Evolutionary conservation across 2,888 invertebrate species (phyloP).

Genomic region (Xylota sylvarum): DNA sequence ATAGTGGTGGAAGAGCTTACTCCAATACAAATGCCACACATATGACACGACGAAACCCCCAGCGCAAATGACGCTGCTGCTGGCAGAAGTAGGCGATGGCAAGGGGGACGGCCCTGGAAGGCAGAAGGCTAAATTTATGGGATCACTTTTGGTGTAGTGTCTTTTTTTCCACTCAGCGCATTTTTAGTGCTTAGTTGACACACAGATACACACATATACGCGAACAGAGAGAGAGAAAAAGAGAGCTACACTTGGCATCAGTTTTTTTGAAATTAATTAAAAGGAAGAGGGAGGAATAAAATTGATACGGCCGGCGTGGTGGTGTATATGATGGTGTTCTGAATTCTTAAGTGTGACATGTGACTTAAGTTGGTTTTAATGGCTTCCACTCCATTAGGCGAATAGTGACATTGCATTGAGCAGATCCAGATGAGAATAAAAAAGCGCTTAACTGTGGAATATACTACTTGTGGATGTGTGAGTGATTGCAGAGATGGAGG

Average conservation of each 20-base stretch:
- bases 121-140: conserved; percentile 64
- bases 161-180: conserved; percentile 21
- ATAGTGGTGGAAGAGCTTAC: conserved; percentile 30
- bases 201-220: conserved; percentile 28
- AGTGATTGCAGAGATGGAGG: background rate
- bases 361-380: conserved; percentile 68
- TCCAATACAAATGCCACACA: conserved; percentile 51
- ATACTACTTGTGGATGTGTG: background rate
- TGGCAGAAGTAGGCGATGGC: conserved; percentile 7
- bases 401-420: conserved; percentile 62
- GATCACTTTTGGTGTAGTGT: conserved; percentile 57
- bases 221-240: background rate
- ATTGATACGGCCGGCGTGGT: conserved; percentile 27
- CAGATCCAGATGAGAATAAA: background rate
- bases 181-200: conserved; percentile 62
- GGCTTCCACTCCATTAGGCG: conserved; percentile 60
- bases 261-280: conserved; percentile 68
- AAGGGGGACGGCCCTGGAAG: background rate
- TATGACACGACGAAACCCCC: conserved; percentile 28
- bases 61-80: conserved; percentile 39
- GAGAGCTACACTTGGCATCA: conserved; percentile 37
- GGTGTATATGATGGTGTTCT: conserved; percentile 41
- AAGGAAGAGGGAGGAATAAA: conserved; percentile 57
- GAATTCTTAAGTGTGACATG: conserved; percentile 67
- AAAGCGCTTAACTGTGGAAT: background rate